Conservation (phyloP, 2,113 vertebrate species). For the Turnix velox region DNA sequence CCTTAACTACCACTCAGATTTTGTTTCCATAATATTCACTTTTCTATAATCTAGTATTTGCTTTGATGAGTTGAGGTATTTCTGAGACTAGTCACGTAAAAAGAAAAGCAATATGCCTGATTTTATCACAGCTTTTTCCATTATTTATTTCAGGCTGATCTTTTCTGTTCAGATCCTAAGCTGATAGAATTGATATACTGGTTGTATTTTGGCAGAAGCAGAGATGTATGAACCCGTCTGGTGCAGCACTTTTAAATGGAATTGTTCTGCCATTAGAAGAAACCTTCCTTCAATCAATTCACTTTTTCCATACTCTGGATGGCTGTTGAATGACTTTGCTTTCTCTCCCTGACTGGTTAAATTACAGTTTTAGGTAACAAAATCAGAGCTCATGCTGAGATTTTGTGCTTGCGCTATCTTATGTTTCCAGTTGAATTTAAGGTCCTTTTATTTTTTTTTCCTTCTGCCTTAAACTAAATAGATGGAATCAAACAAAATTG, state of each 20-base stretch:
- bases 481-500: neutral
- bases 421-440: neutral
- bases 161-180: neutral
- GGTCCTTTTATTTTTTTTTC: neutral
- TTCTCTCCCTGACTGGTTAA: neutral
- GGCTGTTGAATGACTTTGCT: neutral
- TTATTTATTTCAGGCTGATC: neutral
- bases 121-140: neutral
- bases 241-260: neutral
- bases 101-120: neutral
- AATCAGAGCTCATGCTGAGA: neutral
- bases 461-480: neutral
- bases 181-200: neutral
- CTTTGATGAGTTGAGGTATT: constrained; percentile 15
- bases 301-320: neutral
- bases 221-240: neutral
- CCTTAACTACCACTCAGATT: neutral
- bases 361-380: neutral
- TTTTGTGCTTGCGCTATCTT: neutral
- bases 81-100: neutral
- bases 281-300: neutral
- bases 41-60: neutral
- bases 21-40: constrained; percentile 4
- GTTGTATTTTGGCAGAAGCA: neutral
- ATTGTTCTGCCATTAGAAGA: neutral